Conservation (phyloP, 2,113 vertebrate genomes). For the Numida meleagris region DNA sequence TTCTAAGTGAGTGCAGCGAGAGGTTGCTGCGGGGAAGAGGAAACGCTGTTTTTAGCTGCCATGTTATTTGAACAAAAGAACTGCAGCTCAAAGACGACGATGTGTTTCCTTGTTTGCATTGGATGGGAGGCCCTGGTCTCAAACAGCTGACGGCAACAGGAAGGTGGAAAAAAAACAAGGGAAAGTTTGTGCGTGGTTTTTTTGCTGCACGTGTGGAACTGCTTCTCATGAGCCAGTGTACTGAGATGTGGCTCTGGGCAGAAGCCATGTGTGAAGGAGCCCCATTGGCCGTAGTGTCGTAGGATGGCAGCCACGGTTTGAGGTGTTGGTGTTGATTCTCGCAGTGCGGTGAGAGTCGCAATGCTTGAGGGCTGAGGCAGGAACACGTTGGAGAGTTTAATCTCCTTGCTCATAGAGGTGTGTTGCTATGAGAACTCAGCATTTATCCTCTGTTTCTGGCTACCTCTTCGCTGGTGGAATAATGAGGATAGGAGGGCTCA, state of each 20-base stretch:
- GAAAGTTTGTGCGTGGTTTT: background rate
- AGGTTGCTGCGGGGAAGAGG: constrained; percentile 36
- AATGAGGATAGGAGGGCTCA: background rate
- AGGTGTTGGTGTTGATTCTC: constrained; percentile 24
- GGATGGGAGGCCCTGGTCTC: background rate
- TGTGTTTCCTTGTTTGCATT: constrained; percentile 37
- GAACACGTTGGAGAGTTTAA: constrained; percentile 7
- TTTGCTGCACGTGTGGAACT: background rate
- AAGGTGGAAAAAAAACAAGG: constrained; percentile 9
- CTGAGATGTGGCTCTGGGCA: background rate
- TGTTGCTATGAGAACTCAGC: constrained; percentile 60
- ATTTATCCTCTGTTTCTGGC: constrained; percentile 22
- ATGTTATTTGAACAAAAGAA: constrained; percentile 41
- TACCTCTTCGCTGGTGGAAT: constrained; percentile 31
- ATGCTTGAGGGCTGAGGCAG: constrained; percentile 6
- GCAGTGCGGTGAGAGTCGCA: background rate
- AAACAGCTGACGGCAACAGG: constrained; percentile 11
- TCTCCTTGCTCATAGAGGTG: constrained; percentile 43
- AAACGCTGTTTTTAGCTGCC: constrained; percentile 43
- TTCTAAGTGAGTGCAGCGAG: background rate
- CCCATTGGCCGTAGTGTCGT: background rate
- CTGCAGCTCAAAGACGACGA: background rate
- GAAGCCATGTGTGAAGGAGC: background rate
- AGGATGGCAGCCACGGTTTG: background rate
- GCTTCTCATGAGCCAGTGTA: fast-evolving